Percentiles rank a stretch among this genome's conserved stretches.
Evolutionary conservation across 2,888 invertebrate species (phyloP).

Genomic region (Hydropsyche betteni): DNA sequence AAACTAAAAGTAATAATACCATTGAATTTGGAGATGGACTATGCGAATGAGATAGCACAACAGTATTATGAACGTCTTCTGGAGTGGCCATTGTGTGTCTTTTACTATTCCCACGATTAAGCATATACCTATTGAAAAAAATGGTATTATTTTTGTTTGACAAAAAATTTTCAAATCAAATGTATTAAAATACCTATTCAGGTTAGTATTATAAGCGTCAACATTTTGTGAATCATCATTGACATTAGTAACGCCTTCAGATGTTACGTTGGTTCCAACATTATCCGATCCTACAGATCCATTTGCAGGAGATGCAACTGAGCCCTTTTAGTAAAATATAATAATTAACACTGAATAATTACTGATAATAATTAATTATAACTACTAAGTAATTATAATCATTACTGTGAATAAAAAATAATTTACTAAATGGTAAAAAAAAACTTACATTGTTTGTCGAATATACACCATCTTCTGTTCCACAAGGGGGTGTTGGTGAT

Average conservation of each 20-base stretch:
- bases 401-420: background rate
- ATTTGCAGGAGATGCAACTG: conserved; percentile 15
- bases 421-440: background rate
- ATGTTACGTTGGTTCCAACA: conserved; percentile 5
- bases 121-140: conserved; percentile 72
- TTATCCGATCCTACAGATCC: conserved; percentile 40
- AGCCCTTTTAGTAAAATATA: conserved; percentile 7
- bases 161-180: background rate
- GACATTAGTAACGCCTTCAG: conserved; percentile 32
- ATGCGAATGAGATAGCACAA: conserved; percentile 53
- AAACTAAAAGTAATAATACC: conserved; percentile 36
- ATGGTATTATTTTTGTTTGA: conserved; percentile 1
- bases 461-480: conserved; percentile 64
- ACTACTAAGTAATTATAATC: too few relatives aligned
- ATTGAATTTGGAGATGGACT: conserved; percentile 59
- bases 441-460: conserved; percentile 61
- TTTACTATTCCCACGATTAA: conserved; percentile 77
- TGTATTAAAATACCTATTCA: conserved; percentile 58
- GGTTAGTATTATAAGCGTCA: conserved; percentile 60
- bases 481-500: conserved; percentile 59
- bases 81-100: conserved; percentile 76
- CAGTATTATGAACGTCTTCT: conserved; percentile 48
- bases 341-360: too few relatives aligned
- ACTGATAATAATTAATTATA: too few relatives aligned
- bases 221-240: conserved; percentile 58